A percentile compares a stretch with the other conserved stretches of the same genome.
These are phyloP conservation scores for Osmerus mordax DNA, from an alignment of 2,113 vertebrate genomes.

Conservation along the genomic window DNA sequence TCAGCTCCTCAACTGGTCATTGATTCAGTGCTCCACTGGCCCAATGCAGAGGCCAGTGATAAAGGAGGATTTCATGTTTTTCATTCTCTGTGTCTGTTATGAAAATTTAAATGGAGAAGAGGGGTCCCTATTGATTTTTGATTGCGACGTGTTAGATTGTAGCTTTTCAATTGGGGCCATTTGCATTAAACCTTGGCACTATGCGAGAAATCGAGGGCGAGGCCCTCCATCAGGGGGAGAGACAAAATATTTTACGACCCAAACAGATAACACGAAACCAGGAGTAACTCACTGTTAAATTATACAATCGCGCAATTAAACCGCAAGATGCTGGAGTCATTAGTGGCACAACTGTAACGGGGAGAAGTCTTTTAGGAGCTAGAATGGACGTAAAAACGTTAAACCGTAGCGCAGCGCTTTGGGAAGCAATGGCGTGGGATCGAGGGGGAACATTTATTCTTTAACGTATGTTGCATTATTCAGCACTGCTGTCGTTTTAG, in stretches of 20 bases:
- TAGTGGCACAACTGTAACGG: neutral
- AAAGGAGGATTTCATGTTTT: too few relatives aligned
- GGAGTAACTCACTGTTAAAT: neutral
- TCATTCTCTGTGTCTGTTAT: too few relatives aligned
- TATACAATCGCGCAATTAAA: conserved; percentile 6
- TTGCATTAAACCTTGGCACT: conserved; percentile 2
- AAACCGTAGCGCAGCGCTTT: too few relatives aligned
- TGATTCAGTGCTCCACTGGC: too few relatives aligned
- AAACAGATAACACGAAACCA: neutral
- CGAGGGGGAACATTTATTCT: too few relatives aligned
- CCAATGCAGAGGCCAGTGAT: too few relatives aligned
- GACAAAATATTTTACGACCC: neutral
- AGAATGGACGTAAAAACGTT: neutral
- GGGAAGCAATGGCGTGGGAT: too few relatives aligned
- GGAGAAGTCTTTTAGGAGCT: neutral
- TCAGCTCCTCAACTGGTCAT: too few relatives aligned
- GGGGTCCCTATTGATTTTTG: neutral
- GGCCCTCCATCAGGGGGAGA: neutral
- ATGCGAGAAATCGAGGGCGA: neutral
- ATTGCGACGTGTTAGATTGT: neutral
- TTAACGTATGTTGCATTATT: too few relatives aligned
- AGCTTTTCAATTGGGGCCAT: neutral
- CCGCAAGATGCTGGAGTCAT: neutral
- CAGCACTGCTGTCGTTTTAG: too few relatives aligned
- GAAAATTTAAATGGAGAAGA: too few relatives aligned